These are phyloP conservation scores for Podarcis cretensis DNA, from an alignment of 2,113 vertebrate genomes.

Conservation along the genomic window DNA sequence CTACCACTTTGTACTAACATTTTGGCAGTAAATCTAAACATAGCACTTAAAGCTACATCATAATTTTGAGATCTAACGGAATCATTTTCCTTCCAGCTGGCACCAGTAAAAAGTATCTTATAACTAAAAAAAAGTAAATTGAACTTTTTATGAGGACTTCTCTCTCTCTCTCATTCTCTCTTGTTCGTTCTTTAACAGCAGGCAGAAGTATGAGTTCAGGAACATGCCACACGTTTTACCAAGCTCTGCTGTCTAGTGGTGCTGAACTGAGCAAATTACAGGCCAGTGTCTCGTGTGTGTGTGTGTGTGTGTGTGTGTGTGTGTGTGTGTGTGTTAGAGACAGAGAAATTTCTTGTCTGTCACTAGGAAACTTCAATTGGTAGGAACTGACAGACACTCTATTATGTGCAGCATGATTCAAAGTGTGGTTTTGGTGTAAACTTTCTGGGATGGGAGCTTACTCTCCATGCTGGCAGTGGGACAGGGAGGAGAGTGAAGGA, in stretches of 20 bases:
- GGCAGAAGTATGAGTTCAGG: conserved; percentile 75
- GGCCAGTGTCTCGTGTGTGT: conserved; percentile 69
- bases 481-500: conserved; percentile 71
- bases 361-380: conserved; percentile 76
- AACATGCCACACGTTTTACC: conserved; percentile 71
- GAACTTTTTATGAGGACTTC: conserved; percentile 70
- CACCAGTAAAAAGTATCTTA: conserved; percentile 74
- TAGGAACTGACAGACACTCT: conserved; percentile 73
- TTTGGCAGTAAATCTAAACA: conserved; percentile 93
- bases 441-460: conserved; percentile 70
- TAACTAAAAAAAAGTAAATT: conserved; percentile 77
- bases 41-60: conserved; percentile 90
- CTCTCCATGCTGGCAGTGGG: conserved; percentile 67
- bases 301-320: too few species aligned
- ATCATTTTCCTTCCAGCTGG: conserved; percentile 79
- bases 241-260: conserved; percentile 70
- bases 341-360: conserved; percentile 82
- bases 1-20: conserved; percentile 93
- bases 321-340: conserved; percentile 40
- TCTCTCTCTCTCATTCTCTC: conserved; percentile 23
- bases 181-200: conserved; percentile 72
- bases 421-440: conserved; percentile 73
- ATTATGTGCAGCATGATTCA: conserved; percentile 74
- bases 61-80: conserved; percentile 83
- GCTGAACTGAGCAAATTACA: conserved; percentile 80